Percentiles rank a stretch among this genome's conserved stretches.
These are phyloP conservation scores for Nannoperca australis DNA, from an alignment of 2,797 vertebrate species.

Conservation along the genomic window DNA sequence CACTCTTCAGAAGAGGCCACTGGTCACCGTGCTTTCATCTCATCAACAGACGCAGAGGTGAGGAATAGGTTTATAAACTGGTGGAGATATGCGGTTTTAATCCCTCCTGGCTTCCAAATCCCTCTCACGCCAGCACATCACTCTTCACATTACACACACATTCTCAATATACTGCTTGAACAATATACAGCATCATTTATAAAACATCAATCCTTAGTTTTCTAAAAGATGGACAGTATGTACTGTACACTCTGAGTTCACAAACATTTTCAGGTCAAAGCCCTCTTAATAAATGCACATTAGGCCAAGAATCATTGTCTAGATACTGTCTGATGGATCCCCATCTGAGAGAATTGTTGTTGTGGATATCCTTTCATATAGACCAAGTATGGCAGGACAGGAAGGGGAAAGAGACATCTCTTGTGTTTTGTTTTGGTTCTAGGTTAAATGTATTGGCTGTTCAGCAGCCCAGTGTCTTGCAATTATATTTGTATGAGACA, in stretches of 20 bases:
- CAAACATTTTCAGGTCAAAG: conserved; percentile 30
- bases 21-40: conserved; percentile 34
- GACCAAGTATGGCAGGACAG: background rate
- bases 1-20: conserved; percentile 41
- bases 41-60: conserved; percentile 14
- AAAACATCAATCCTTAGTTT: conserved; percentile 44
- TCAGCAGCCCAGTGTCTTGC: too few relatives aligned
- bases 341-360: conserved; percentile 24
- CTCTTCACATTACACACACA: conserved; percentile 9
- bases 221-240: conserved; percentile 42
- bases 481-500: background rate
- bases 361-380: background rate
- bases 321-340: conserved; percentile 24
- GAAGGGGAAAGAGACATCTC: background rate
- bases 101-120: conserved; percentile 30
- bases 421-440: background rate
- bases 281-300: conserved; percentile 22
- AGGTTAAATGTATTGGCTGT: background rate
- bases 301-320: conserved; percentile 2
- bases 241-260: conserved; percentile 32
- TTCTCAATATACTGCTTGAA: background rate
- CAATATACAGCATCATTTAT: conserved; percentile 18
- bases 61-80: conserved; percentile 31
- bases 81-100: conserved; percentile 39
- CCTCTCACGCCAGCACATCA: background rate